Base-by-base conservation (phyloP, 2,113 vertebrate genomes). In the Phodopus roborovskii region DNA sequence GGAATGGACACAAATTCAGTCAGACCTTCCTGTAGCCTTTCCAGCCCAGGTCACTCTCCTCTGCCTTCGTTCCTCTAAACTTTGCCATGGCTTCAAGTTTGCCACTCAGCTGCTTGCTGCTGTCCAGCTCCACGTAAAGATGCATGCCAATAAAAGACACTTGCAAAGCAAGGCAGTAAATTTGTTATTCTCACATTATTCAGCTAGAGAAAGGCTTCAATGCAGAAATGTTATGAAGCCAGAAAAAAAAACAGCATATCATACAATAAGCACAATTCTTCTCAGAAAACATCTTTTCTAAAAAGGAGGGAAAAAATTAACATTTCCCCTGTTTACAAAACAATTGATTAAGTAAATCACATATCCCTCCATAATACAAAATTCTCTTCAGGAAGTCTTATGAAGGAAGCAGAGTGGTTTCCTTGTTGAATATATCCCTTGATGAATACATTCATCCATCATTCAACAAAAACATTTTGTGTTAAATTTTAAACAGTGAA, bases 401-500 rank as follows among this genome's bases (percentile, higher is more conserved):
- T 30, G 73, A 86, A 90, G 92, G 73, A 86, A 90, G 92, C 53
- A 45, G 90, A 96, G 70, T 58, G 10, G 53, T n/a, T 90, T 97
- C 86, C 92, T 90, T 62, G 39, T 86, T 92, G 79, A 96, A 87
- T 96, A 87, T 71, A 94, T 77, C 82, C 86, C 94, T 96, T 92
- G 92, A 89, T 95, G 85, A 94, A 90, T 75, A 90, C 15, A 94
- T 90, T 94, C 90, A 93, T 94, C 92, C 81, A 64, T 94, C 86
- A 92, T 88, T 77, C 45, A 83, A 96, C 91, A 90, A 97, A 97
- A 77, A 92, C 12, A 12, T 90, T 88, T 92, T 94, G 86, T 64
- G 81, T 90, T 94, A 87, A 90, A 86, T 97, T 96, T 92, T 94
- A 96, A 91, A 88, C 87, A 77, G 68, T 11, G 75, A 96, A 82